A percentile compares a stretch with the other conserved stretches of the same genome.
phyloP scores from a whole-genome alignment of 2,113 vertebrate species.

The Amblyornis subalaris region DNA sequence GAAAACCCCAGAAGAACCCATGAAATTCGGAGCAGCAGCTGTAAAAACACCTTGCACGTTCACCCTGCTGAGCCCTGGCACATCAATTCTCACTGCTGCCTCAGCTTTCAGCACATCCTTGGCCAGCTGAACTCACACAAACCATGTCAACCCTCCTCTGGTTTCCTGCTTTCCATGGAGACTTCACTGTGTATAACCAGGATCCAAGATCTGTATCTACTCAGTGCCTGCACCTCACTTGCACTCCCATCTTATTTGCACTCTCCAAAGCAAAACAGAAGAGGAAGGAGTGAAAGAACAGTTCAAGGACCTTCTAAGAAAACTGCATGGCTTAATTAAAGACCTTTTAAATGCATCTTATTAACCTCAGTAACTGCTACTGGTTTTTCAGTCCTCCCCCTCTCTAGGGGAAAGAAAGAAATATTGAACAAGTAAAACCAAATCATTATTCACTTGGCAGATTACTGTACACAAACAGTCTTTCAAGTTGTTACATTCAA shows the following conservation, averaged over 20 bases:
- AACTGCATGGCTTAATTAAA: neutral
- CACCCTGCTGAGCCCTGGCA: neutral
- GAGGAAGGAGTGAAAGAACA: neutral
- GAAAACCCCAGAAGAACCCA: neutral
- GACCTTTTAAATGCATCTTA: neutral
- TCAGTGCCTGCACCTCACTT: neutral
- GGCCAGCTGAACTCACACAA: neutral
- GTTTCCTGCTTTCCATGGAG: neutral
- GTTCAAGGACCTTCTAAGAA: neutral
- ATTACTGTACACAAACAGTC: neutral
- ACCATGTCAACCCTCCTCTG: neutral
- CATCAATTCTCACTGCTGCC: fast-evolving
- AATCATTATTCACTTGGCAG: neutral
- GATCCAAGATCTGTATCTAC: neutral
- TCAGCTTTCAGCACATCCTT: neutral
- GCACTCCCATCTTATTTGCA: neutral
- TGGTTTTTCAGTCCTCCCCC: neutral
- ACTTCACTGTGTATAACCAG: fast-evolving
- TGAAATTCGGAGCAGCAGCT: neutral
- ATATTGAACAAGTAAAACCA: neutral
- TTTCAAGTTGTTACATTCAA: neutral
- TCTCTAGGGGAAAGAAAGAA: neutral
- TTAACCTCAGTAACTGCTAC: neutral
- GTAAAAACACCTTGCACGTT: neutral
- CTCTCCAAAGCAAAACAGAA: neutral